Base-by-base conservation (phyloP, 2,113 vertebrate genomes). In the Psophia crepitans region DNA sequence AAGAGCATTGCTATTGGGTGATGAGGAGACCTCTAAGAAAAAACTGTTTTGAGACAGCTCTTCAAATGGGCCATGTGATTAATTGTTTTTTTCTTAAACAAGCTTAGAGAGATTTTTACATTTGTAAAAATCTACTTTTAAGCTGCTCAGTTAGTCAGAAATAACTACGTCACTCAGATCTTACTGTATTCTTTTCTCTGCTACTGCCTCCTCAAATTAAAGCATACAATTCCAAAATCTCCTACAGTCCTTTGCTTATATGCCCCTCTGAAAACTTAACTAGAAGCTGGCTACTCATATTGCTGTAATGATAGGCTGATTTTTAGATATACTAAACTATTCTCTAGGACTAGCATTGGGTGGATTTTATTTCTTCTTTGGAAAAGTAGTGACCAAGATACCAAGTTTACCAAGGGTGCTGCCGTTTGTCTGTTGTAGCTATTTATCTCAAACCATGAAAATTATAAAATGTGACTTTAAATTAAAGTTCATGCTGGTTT, bases 221-320 rank as follows among this genome's bases (percentile, higher is more conserved):
- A 90, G n/a, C 4, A 9, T 18, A 11, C 0, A 0, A 76, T 94
- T 87, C 35, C 14, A 73, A 76, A 76, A 48, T 56, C 0, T 4
- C 6, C 73, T 84, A 35, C 10, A 53, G 26, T 83, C 6, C 2
- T n/a, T 85, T 57, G 27, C n/a, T 69, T 84, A 7, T 53, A 5
- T 65, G 33, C 13, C 26, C 5, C 8, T 80, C 66, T 83, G 83
- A 88, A 93, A 78, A 37, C 26, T 90, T 58, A 53, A 54, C 22
- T n/a, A 37, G 37, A 37, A 87, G 56, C 22, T 68, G 33, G 27
- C 27, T 65, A 14, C 32, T 93, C 9, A 6, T 49, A 20, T 11
- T 69, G n/a, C 22, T 66, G n/a, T 70, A 66, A 54, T 1, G 2
- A 2, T 20, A 35, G n/a, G 3, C 87, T 93, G 90, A 32, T 27